Conservation (phyloP, 2,797 vertebrate species). For the Ctenopoma kingsleyae region DNA sequence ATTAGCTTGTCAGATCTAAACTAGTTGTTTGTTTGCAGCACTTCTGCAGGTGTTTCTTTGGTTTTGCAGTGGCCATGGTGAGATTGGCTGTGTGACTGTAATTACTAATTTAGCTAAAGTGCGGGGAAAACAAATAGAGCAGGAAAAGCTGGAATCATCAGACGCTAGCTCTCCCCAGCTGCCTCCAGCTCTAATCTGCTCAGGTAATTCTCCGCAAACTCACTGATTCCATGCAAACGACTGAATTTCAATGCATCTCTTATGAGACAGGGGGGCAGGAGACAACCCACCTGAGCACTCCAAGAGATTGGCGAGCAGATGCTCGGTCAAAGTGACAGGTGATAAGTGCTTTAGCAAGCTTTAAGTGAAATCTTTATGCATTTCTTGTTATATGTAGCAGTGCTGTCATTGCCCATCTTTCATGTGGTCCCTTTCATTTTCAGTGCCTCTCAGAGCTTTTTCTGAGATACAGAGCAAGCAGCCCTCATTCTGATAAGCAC, state of each 20-base stretch:
- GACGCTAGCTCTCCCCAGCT: slow-evolving; percentile 69
- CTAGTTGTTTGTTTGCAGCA: slow-evolving; percentile 75
- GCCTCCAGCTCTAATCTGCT: slow-evolving; percentile 79
- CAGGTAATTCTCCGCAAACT: slow-evolving; percentile 84
- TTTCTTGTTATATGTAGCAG: slow-evolving; percentile 53
- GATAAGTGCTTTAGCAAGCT: slow-evolving; percentile 75
- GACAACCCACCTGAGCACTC: slow-evolving; percentile 73
- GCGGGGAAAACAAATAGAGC: slow-evolving; percentile 82
- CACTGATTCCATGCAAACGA: slow-evolving; percentile 80
- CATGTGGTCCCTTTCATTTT: slow-evolving; percentile 51
- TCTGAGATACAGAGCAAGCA: slow-evolving; percentile 36
- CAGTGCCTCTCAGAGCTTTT: slow-evolving; percentile 41
- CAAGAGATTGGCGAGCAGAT: slow-evolving; percentile 79
- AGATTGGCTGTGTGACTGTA: slow-evolving; percentile 84
- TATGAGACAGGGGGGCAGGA: slow-evolving; percentile 63
- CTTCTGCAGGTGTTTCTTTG: slow-evolving; percentile 81
- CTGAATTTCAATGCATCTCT: slow-evolving; percentile 84
- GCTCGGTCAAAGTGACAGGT: slow-evolving; percentile 75
- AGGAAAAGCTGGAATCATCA: slow-evolving; percentile 72
- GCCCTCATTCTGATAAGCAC: slow-evolving; percentile 52
- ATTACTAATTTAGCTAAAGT: slow-evolving; percentile 87
- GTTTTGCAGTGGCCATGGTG: slow-evolving; percentile 71
- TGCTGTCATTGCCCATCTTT: slow-evolving; percentile 64
- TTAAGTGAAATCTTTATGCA: slow-evolving; percentile 77
- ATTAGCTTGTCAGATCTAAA: slow-evolving; percentile 74